Evolutionary conservation across 2,888 invertebrate genomes (phyloP), one percentile per base, ranked within the genome.

Genomic region (Drosophila rellima): DNA sequence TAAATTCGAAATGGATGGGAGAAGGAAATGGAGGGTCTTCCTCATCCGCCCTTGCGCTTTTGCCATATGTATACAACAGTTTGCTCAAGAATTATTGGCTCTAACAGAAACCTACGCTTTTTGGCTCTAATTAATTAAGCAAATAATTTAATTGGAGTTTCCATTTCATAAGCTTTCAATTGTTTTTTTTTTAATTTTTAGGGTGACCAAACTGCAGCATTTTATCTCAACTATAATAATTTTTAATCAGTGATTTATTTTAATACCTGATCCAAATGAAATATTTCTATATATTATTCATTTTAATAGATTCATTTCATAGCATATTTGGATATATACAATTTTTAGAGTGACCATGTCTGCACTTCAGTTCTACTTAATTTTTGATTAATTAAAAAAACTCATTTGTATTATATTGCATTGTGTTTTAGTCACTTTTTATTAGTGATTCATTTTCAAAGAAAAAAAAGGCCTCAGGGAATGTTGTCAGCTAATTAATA

Each of bases 141-240:
- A 20, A 35, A 35, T 35, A 56, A 56, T 45, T 35, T 23, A 56
- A 56, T 56, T 45, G n/a, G 44, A 56, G 45, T 56, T 54, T 42
- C 2, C 7, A 26, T 7, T 26, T 26, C 6, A 26, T 26, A 26
- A 26, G 1, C 5, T 26, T 7, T 1, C 26, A 26, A 26, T 7
- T 2, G 2, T 26, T 7, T 6, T 26, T 2, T 26, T 33, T 11
- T 4, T 4, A 33, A 33, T 33, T 13, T 33, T 33, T 33, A 13
- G 11, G 31, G 13, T 33, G 4, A 33, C 13, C 31, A 33, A 33
- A 33, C 31, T 13, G 2, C 3, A 10, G n/a, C n/a, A 29, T 0
- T 7, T 29, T 10, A 29, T 29, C 29, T 10, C 2, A 10, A 10
- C 7, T 29, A 8, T 29, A 10, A 29, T 29, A 29, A 29, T 0